These are phyloP conservation scores for Pseudocheirus occidentalis DNA, from an alignment of 2,797 vertebrate species.

Conservation along the genomic window DNA sequence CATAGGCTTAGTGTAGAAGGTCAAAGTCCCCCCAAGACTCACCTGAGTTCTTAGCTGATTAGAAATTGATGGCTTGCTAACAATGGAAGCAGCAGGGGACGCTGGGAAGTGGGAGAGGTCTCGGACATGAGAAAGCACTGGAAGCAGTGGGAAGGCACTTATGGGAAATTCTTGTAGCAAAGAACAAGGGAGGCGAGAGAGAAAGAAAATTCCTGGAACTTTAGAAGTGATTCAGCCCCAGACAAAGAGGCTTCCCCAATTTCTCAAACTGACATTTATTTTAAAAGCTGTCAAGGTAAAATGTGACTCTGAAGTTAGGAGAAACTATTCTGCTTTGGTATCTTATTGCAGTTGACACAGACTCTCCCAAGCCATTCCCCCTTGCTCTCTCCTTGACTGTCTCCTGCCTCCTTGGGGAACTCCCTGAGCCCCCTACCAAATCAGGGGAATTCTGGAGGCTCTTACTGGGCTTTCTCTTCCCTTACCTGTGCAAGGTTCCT, in stretches of 20 bases:
- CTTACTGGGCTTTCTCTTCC: neutral
- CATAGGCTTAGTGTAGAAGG: slow-evolving; percentile 7
- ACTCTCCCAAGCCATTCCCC: neutral
- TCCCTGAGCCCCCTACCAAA: slow-evolving; percentile 9
- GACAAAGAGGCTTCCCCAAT: slow-evolving; percentile 52
- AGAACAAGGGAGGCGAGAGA: slow-evolving; percentile 39
- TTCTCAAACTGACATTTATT: slow-evolving; percentile 69
- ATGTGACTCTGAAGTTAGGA: slow-evolving; percentile 37
- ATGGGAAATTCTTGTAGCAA: slow-evolving; percentile 3
- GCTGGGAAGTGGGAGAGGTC: slow-evolving; percentile 45
- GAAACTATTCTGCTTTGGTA: slow-evolving; percentile 55
- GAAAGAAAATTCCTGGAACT: slow-evolving; percentile 57
- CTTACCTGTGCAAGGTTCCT: neutral
- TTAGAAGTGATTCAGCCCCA: slow-evolving; percentile 42
- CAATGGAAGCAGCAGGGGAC: slow-evolving; percentile 20
- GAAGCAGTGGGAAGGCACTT: neutral
- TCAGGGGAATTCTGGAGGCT: neutral
- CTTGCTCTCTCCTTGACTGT: neutral
- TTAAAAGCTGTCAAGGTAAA: slow-evolving; percentile 61
- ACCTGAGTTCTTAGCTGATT: slow-evolving; percentile 2
- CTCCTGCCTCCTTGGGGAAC: slow-evolving; percentile 26
- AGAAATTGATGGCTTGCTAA: neutral
- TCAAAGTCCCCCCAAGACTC: slow-evolving; percentile 34
- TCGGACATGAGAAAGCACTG: neutral
- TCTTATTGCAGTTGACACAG: slow-evolving; percentile 49